Evolutionary conservation across 2,797 vertebrate genomes (phyloP), one percentile per base, ranked within the genome.

Genomic region (Centroberyx gerrardi): DNA sequence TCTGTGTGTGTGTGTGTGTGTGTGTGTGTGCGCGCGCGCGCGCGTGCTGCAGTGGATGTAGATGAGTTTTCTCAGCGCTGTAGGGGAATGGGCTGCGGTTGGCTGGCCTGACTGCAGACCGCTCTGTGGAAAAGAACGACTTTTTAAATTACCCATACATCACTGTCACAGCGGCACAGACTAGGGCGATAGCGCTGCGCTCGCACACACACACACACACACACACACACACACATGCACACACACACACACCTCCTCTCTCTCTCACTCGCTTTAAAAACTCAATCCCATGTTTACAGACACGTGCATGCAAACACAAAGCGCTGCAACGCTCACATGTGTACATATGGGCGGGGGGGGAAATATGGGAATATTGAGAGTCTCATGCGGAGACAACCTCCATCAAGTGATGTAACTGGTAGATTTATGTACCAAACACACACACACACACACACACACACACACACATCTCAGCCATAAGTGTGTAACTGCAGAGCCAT

Each of bases 131-230:
- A 94, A 94, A 94, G 90, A 95, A 94, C 87, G 90, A 93, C 92
- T 95, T 94, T 94, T 94, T 94, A 95, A 94, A 94, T 95, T 93
- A 95, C 92, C 90, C 89, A 95, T 95, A 95, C 90, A 95, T 94
- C 93, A 95, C 92, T 95, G 94, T 95, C 94, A 93, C 76, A 53
- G 63, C 75, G 40, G 79, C 82, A 74, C 69, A 79, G 85, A 79
- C 69, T 74, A 68, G 62, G 76, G 81, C 74, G 49, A 87, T 75
- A 81, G 78, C 79, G 67, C 65, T 59, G 69, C 52, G 13, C 66
- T 48, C 60, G 14, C 82, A 78, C 52, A 42, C 74, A 72, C 42
- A 8, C 54, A 46, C 53, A 60, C 65, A 28, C 54, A 53, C 62
- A 78, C 54, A 70, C 55, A 72, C 59, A 68, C 51, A 55, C 71